These are phyloP conservation scores for Neomicropteryx cornuta DNA, from an alignment of 1,140 invertebrate species.

Conservation along the genomic window DNA sequence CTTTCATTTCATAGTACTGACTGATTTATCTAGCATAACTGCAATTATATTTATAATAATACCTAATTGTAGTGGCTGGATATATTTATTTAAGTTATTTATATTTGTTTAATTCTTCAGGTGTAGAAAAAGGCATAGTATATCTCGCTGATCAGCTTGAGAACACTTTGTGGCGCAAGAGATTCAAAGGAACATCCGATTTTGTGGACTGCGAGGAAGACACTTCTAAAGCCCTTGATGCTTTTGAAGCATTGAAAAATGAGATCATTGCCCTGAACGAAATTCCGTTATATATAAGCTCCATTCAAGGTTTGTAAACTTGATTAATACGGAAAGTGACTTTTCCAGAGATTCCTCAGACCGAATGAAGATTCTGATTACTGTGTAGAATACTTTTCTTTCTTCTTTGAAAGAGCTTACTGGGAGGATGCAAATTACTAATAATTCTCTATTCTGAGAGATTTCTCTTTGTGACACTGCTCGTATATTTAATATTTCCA, in stretches of 20 bases:
- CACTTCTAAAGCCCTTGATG: slow-evolving; percentile 45
- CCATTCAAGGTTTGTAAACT: slow-evolving; percentile 50
- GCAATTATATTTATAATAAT: too few relatives aligned
- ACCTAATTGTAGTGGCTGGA: too few relatives aligned
- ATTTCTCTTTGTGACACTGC: too few relatives aligned
- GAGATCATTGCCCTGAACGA: slow-evolving; percentile 57
- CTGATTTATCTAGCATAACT: too few relatives aligned
- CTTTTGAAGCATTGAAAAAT: slow-evolving; percentile 60
- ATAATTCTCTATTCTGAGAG: too few relatives aligned
- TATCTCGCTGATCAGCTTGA: slow-evolving; percentile 35
- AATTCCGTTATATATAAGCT: slow-evolving; percentile 69
- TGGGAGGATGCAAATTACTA: too few relatives aligned
- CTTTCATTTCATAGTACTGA: too few relatives aligned
- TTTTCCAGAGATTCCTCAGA: too few relatives aligned
- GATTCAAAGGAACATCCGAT: slow-evolving; percentile 20
- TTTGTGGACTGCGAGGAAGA: slow-evolving; percentile 59
- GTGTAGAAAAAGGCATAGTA: slow-evolving; percentile 20
- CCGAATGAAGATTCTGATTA: too few relatives aligned
- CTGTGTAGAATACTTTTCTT: too few relatives aligned
- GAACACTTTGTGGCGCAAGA: slow-evolving; percentile 19
- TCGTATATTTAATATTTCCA: slow-evolving; percentile 27
- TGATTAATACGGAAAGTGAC: too few relatives aligned
- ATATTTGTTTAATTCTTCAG: slow-evolving; percentile 7
- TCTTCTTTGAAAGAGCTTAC: too few relatives aligned
- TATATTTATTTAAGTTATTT: slow-evolving; percentile 10